Evolutionary conservation across 2,797 vertebrate genomes (phyloP).

Genomic region (Manis javanica): DNA sequence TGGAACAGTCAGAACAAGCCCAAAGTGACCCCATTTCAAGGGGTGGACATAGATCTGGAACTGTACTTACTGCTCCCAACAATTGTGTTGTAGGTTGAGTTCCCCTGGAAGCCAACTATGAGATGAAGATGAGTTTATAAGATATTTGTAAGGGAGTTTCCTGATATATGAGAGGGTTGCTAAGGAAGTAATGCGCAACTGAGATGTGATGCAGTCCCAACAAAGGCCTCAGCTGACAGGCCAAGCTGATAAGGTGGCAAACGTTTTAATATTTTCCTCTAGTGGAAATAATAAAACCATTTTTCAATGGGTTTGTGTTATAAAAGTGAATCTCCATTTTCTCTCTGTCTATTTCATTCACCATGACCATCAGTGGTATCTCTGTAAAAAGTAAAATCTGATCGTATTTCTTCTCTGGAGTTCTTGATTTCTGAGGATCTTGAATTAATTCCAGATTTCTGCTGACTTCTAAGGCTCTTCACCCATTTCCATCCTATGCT

Average conservation of each 20-base stretch:
- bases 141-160: neutral
- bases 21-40: neutral
- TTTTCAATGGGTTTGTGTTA: neutral
- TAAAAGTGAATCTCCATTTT: slow-evolving; percentile 43
- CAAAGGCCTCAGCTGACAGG: neutral
- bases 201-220: neutral
- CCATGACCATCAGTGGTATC: neutral
- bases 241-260: neutral
- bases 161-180: neutral
- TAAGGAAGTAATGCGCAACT: neutral
- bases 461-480: neutral
- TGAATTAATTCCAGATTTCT: neutral
- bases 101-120: neutral
- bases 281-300: neutral
- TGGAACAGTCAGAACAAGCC: neutral
- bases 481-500: neutral
- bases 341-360: neutral
- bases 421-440: neutral
- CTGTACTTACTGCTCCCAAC: neutral
- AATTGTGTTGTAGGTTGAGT: neutral
- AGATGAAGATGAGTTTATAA: neutral
- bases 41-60: neutral
- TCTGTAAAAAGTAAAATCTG: neutral
- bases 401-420: neutral
- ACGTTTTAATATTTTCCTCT: neutral